Evolutionary conservation across 2,888 invertebrate genomes (phyloP), one percentile per base, ranked within the genome.

Genomic region (Diaphora mendica): DNA sequence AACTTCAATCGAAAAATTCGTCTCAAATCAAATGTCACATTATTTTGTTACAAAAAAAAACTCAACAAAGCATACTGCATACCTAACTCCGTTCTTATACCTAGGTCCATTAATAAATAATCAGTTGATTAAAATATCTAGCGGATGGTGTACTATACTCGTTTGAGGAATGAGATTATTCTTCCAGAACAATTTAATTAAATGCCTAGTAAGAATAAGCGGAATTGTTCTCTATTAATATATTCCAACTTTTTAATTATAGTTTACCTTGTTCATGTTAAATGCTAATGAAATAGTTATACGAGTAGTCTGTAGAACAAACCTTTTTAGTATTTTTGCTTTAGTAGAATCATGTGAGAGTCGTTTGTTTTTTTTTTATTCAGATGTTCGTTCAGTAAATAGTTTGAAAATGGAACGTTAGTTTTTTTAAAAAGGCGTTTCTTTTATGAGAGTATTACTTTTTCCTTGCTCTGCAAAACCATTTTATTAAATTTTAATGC

Each of bases 131-230:
- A 68, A 77, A 75, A 20, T 2, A 59, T 82, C 75, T 64, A 70
- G 55, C 77, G 83, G 86, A 82, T 86, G 86, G 75, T 66, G 15
- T 35, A 70, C 76, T 78, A 81, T 67, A 71, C 72, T 79, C 80
- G 84, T 76, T 82, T 85, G 85, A 84, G 86, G 75, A 75, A 85
- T 78, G 80, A 82, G 82, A 86, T 86, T 86, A 86, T 86, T 86
- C 86, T 85, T 84, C 75, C 80, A 83, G 83, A 86, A 84, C 86
- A 86, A 85, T 86, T 86, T 86, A 86, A 86, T 86, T 86, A 86
- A 85, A 83, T 81, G 80, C 80, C 81, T 81, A 85, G 86, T 86
- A 82, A 80, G 82, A 85, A 86, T 86, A 86, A 79, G 72, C 68
- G 74, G 77, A 82, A 85, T 86, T 81, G 77, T 84, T 84, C 81